Evolutionary conservation across 2,797 vertebrate species (phyloP).

Genomic region (Epinephelus awoara): DNA sequence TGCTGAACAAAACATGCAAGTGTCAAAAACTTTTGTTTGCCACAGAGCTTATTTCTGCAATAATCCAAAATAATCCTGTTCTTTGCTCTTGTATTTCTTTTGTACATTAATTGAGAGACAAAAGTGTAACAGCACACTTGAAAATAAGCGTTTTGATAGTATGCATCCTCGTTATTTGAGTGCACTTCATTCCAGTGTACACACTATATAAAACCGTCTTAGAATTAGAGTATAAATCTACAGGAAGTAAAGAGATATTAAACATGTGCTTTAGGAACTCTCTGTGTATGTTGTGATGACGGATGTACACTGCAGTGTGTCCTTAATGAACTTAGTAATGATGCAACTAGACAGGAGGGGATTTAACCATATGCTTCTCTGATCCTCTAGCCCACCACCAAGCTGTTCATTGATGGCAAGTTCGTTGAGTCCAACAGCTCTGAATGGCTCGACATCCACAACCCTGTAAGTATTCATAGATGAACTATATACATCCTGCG

Average conservation of each 20-base stretch:
- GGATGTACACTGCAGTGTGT: neutral
- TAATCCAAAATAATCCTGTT: too few species aligned
- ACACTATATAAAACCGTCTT: neutral
- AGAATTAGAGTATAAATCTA: neutral
- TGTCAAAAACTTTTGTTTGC: too few species aligned
- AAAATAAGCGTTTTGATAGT: neutral
- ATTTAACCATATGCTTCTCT: slow-evolving; percentile 54
- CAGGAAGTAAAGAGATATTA: neutral
- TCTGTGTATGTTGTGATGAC: slow-evolving; percentile 4
- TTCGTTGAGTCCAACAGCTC: slow-evolving; percentile 95
- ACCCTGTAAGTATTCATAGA: slow-evolving; percentile 90
- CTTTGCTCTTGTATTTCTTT: neutral
- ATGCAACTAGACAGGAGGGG: slow-evolving; percentile 23
- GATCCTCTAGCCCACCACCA: slow-evolving; percentile 91
- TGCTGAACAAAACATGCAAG: too few species aligned
- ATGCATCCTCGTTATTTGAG: neutral
- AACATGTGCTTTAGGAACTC: neutral
- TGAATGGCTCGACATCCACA: slow-evolving; percentile 97
- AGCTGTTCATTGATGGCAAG: slow-evolving; percentile 98
- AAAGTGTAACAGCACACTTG: neutral
- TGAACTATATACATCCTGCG: slow-evolving; percentile 19
- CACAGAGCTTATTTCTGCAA: too few species aligned
- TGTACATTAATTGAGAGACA: neutral
- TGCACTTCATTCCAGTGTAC: neutral
- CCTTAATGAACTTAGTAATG: slow-evolving; percentile 21